Conservation (phyloP, 2,113 vertebrate species). For the Notarius lentiginosus region DNA sequence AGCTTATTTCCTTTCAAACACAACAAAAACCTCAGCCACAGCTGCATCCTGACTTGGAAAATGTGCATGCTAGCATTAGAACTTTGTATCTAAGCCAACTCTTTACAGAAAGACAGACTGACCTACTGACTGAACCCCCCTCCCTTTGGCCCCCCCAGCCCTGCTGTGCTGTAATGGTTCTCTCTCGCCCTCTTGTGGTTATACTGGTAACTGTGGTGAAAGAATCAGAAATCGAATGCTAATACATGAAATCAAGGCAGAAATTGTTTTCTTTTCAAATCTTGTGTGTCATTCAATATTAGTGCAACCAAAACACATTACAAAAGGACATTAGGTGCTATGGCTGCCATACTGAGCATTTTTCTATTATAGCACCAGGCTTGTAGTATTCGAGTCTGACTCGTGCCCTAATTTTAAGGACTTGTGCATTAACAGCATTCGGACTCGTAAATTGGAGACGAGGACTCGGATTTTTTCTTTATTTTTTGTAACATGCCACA, state of each 20-base stretch:
- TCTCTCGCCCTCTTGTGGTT: conserved; percentile 34
- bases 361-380: background rate
- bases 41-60: conserved; percentile 39
- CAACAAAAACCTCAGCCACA: conserved; percentile 11
- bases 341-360: background rate
- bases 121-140: too few relatives aligned
- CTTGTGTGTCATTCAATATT: background rate
- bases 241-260: background rate
- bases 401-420: too few relatives aligned
- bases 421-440: too few relatives aligned
- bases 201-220: background rate
- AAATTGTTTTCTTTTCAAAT: background rate
- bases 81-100: background rate
- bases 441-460: too few relatives aligned
- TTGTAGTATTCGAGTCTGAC: too few relatives aligned
- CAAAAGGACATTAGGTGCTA: background rate
- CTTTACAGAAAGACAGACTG: background rate
- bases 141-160: too few relatives aligned
- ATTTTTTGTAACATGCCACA: too few relatives aligned
- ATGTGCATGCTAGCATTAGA: background rate
- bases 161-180: background rate
- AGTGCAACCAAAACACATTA: background rate
- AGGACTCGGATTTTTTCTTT: too few relatives aligned
- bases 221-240: background rate
- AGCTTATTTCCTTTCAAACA: conserved; percentile 23